Evolutionary conservation across 2,797 vertebrate species (phyloP).

Genomic region (Pyrocephalus nanus): DNA sequence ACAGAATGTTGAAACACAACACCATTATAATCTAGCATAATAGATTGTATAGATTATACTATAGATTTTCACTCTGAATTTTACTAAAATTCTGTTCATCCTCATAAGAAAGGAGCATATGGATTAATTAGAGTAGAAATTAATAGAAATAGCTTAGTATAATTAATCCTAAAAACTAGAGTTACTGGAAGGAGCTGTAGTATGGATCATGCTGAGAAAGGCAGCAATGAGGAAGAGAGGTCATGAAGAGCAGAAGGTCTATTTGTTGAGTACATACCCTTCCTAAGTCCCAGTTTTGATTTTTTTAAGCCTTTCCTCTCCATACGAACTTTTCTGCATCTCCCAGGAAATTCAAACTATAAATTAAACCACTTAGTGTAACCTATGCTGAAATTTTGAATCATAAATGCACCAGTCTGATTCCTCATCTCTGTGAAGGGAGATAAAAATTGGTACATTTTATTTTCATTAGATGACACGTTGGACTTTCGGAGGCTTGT

Average conservation of each 20-base stretch:
- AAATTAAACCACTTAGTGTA: background rate
- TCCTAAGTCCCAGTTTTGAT: background rate
- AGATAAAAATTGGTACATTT: background rate
- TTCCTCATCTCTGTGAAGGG: background rate
- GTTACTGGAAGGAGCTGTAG: background rate
- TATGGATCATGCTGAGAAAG: background rate
- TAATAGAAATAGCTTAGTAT: background rate
- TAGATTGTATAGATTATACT: background rate
- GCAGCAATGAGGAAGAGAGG: background rate
- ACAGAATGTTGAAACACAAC: background rate
- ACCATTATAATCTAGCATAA: background rate
- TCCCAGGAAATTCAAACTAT: background rate
- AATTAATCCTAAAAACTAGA: background rate
- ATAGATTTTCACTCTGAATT: background rate
- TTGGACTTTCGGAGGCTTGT: background rate
- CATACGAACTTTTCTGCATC: background rate
- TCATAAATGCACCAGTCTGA: background rate
- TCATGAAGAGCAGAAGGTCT: background rate
- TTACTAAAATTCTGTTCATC: background rate
- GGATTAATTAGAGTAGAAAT: background rate
- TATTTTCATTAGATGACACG: background rate
- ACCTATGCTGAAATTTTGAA: background rate
- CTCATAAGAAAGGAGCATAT: background rate
- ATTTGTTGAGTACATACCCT: background rate
- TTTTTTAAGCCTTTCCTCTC: background rate